Conservation (phyloP, 2,113 vertebrate genomes). For the Tachysurus vachellii region DNA sequence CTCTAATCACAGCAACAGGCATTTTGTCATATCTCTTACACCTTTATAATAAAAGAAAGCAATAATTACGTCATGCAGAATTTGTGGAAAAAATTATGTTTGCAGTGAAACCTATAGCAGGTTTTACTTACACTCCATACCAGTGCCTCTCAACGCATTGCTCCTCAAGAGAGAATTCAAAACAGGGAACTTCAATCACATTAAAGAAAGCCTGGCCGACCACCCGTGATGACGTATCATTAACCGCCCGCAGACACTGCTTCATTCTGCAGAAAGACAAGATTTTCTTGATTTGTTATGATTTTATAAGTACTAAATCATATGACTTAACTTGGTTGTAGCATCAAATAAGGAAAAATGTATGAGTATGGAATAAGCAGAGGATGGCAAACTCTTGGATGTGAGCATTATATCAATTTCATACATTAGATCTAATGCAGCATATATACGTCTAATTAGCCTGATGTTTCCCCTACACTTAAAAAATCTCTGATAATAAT, state of each 20-base stretch:
- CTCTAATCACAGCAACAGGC: conserved; percentile 77
- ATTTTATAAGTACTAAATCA: background rate
- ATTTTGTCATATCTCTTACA: conserved; percentile 81
- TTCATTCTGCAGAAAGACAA: conserved; percentile 75
- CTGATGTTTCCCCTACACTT: background rate
- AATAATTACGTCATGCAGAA: background rate
- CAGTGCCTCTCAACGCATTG: conserved; percentile 85
- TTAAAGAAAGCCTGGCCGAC: conserved; percentile 89
- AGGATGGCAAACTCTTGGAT: background rate
- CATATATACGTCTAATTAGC: background rate
- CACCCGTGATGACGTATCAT: conserved; percentile 82
- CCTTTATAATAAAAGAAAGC: conserved; percentile 64
- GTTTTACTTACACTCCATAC: conserved; percentile 86
- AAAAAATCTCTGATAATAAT: background rate
- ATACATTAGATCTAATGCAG: background rate
- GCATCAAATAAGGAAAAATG: background rate
- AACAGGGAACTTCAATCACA: conserved; percentile 86
- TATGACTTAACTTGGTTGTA: too few species aligned
- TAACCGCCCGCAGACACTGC: conserved; percentile 77
- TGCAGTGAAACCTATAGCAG: background rate
- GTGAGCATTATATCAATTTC: background rate
- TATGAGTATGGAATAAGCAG: background rate
- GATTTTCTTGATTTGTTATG: background rate
- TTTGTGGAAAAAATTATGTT: background rate
- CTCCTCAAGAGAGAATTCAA: conserved; percentile 80